A percentile compares a stretch with the other conserved stretches of the same genome.
Conservation (phyloP, 1,140 invertebrate genomes). For the Sycophaga agraensis region DNA sequence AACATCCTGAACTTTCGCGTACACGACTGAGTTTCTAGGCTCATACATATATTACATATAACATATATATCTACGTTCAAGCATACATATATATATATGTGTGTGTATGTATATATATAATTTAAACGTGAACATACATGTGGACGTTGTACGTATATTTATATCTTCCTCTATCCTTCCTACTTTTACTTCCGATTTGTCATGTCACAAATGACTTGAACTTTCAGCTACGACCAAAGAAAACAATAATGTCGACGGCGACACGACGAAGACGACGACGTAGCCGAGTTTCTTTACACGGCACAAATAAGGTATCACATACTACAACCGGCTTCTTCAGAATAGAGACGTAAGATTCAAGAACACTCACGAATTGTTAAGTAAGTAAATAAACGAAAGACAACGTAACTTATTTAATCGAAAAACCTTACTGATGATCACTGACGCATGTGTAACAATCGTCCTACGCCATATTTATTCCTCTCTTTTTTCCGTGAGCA, state of each 20-base stretch:
- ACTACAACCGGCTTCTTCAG: neutral
- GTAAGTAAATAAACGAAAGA: too few relatives aligned
- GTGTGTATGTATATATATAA: too few relatives aligned
- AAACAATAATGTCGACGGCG: neutral
- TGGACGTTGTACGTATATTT: neutral
- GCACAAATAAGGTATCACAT: slow-evolving; percentile 1
- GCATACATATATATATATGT: too few relatives aligned
- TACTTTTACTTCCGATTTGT: neutral
- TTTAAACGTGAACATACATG: slow-evolving; percentile 4
- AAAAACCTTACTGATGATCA: slow-evolving; percentile 34
- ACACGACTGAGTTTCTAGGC: too few relatives aligned
- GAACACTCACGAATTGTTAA: neutral
- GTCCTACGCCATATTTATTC: slow-evolving; percentile 44
- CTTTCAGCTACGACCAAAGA: slow-evolving; percentile 5
- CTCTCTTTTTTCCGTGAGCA: slow-evolving; percentile 5
- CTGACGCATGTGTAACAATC: slow-evolving; percentile 47
- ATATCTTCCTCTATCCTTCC: neutral
- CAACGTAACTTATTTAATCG: slow-evolving; percentile 5
- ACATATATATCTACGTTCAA: too few relatives aligned
- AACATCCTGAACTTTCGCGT: too few relatives aligned
- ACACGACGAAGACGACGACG: slow-evolving; percentile 9
- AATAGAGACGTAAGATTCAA: neutral
- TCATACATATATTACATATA: too few relatives aligned
- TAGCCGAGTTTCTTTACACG: neutral
- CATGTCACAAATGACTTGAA: neutral